These are phyloP conservation scores for Drosophila ananassae DNA, from an alignment of 1,140 invertebrate genomes.

Conservation along the genomic window DNA sequence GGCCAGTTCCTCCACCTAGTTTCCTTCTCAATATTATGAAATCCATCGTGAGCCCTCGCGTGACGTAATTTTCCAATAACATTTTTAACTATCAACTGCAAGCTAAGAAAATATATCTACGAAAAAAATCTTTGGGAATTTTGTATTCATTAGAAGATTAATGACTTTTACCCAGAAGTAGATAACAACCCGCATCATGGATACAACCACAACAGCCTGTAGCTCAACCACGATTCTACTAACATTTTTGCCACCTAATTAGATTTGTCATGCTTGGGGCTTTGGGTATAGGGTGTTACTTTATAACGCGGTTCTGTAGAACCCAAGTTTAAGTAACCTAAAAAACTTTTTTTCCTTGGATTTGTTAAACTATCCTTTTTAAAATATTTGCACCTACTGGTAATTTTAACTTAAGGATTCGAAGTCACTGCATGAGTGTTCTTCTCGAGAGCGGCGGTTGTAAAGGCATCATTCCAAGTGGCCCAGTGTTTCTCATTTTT, in stretches of 20 bases:
- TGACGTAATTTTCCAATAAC: slow-evolving; percentile 7
- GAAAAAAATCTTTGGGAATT: background rate
- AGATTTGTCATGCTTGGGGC: background rate
- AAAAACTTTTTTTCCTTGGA: background rate
- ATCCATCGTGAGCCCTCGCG: slow-evolving; percentile 39
- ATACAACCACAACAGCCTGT: slow-evolving; percentile 10
- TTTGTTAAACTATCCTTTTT: background rate
- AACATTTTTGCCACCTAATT: slow-evolving; percentile 5
- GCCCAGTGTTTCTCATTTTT: slow-evolving; percentile 39
- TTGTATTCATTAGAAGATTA: background rate
- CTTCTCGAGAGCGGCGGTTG: background rate
- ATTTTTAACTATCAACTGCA: background rate
- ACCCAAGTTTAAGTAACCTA: background rate
- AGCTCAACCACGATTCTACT: slow-evolving; percentile 5
- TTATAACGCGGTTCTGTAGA: background rate
- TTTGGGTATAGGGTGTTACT: background rate
- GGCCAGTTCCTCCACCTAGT: slow-evolving; percentile 10
- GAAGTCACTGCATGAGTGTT: background rate
- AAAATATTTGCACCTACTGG: background rate
- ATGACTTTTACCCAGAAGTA: slow-evolving; percentile 9
- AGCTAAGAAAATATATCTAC: background rate
- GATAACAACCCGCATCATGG: slow-evolving; percentile 9
- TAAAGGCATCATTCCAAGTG: slow-evolving; percentile 57
- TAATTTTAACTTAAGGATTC: background rate
- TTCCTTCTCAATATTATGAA: slow-evolving; percentile 25